Evolutionary conservation across 1,140 invertebrate genomes (phyloP), one percentile per base, ranked within the genome.

Genomic region (Pseudomyrmex concolor): DNA sequence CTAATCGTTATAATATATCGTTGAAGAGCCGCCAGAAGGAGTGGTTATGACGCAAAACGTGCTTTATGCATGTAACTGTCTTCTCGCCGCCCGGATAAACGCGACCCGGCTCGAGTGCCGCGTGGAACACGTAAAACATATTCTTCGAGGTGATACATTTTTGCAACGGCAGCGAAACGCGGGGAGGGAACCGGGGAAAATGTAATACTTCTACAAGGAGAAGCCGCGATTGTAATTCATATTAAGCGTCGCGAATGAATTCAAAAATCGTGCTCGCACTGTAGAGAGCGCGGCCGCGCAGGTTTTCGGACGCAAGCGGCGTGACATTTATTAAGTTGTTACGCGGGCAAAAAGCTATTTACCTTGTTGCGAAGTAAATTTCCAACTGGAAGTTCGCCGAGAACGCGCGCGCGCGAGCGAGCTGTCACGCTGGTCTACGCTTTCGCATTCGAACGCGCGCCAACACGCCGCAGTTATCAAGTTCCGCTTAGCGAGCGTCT

Each of bases 401-500:
- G 86, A 70, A 87, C 70, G 19, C 67, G 48, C 22, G 76, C 22
- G 8, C 70, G 8, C 70, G 59, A 59, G 48, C 54, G 76, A 34
- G 34, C 34, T 34, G 34, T 34, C 34, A 34, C 34, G 34, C 5
- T 34, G 34, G 5, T 34, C 34, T 34, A 34, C 68, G 85, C 62
- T 70, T 70, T 70, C 81, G 51, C 63, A 54, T 87, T 87, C 50
- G 77, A 84, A 87, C 82, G 85, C 54, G 85, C 71, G 62, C 34
- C 34, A 34, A 34, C 34, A 34, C 34, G 74, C 70, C 83, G 1
- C 84, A 25, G 77, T 89, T 89, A 89, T 88, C 88, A 77, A 68
- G 76, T 84, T 83, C 63, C 74, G 71, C 72, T 73, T 55, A 60
- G 84, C 81, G 5, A 66, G 73, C 81, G 84, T 89, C 87, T 89